A percentile compares a stretch with the other conserved stretches of the same genome.
Conservation (phyloP, 2,888 invertebrate species). For the Baccha elongata region DNA sequence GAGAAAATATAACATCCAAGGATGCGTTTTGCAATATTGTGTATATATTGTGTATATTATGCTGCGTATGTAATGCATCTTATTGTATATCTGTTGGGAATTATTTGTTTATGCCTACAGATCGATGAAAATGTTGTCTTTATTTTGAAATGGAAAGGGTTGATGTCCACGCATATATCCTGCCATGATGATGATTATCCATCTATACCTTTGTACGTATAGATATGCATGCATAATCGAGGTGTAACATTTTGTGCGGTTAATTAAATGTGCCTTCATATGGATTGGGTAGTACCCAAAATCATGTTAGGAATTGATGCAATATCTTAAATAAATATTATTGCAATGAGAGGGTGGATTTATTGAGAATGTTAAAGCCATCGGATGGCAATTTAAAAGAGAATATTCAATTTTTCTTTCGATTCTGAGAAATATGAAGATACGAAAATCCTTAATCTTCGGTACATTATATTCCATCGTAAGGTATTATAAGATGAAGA, state of each 20-base stretch:
- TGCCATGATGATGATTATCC: constrained; percentile 23
- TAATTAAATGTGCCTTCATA: constrained; percentile 75
- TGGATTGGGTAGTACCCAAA: constrained; percentile 74
- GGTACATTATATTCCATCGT: background rate
- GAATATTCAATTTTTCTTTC: background rate
- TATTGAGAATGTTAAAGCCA: constrained; percentile 32
- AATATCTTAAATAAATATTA: constrained; percentile 54
- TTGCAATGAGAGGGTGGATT: background rate
- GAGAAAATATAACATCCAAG: constrained; percentile 54
- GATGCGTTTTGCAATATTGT: constrained; percentile 54
- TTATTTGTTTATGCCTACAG: background rate
- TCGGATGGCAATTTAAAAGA: background rate
- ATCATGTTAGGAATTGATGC: constrained; percentile 62
- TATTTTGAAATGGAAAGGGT: constrained; percentile 26
- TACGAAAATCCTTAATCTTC: background rate
- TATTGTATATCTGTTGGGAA: constrained; percentile 44
- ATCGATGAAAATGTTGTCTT: constrained; percentile 53
- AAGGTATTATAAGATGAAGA: background rate
- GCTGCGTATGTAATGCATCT: constrained; percentile 46
- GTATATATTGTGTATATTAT: no score
- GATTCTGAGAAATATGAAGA: background rate
- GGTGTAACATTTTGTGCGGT: constrained; percentile 70
- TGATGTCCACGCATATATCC: background rate
- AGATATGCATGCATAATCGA: background rate
- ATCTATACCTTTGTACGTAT: background rate